These are phyloP conservation scores for Valencia hispanica DNA, from an alignment of 2,797 vertebrate genomes.

Conservation along the genomic window DNA sequence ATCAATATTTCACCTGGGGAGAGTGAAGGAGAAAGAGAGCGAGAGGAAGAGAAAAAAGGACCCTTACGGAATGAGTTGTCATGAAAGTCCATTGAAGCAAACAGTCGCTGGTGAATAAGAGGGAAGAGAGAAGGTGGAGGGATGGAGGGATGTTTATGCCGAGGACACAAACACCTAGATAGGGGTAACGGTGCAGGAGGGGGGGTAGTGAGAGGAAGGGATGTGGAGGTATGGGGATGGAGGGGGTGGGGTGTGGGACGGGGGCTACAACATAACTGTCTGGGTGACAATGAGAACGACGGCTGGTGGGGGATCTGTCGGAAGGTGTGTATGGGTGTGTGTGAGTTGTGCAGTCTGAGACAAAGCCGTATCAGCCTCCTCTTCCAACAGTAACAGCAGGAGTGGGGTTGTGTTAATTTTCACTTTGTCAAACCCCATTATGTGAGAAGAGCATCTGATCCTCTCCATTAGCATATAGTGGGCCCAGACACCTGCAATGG, in stretches of 20 bases:
- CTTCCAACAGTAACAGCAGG: constrained; percentile 75
- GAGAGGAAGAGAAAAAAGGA: constrained; percentile 72
- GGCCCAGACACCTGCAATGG: constrained; percentile 63
- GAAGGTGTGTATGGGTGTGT: constrained; percentile 33
- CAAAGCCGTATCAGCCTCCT: constrained; percentile 67
- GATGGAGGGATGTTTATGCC: constrained; percentile 77
- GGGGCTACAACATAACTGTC: constrained; percentile 65
- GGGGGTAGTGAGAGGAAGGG: constrained; percentile 45
- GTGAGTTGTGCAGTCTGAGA: constrained; percentile 48
- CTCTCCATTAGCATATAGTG: constrained; percentile 67
- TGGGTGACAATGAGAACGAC: constrained; percentile 78
- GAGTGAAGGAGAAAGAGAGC: constrained; percentile 78
- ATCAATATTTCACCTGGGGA: constrained; percentile 88
- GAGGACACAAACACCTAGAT: constrained; percentile 78
- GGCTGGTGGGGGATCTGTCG: constrained; percentile 66
- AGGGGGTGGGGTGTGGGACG: neutral
- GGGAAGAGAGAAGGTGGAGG: constrained; percentile 63
- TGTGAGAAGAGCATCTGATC: constrained; percentile 73
- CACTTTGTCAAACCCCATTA: constrained; percentile 81
- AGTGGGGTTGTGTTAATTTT: constrained; percentile 79
- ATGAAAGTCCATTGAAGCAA: constrained; percentile 85
- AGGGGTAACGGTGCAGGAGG: constrained; percentile 45
- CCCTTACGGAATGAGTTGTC: constrained; percentile 82
- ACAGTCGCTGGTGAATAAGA: constrained; percentile 75
- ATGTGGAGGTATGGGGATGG: constrained; percentile 12